Base-by-base conservation (phyloP, 2,797 vertebrate species). In the Scarus forsteni region DNA sequence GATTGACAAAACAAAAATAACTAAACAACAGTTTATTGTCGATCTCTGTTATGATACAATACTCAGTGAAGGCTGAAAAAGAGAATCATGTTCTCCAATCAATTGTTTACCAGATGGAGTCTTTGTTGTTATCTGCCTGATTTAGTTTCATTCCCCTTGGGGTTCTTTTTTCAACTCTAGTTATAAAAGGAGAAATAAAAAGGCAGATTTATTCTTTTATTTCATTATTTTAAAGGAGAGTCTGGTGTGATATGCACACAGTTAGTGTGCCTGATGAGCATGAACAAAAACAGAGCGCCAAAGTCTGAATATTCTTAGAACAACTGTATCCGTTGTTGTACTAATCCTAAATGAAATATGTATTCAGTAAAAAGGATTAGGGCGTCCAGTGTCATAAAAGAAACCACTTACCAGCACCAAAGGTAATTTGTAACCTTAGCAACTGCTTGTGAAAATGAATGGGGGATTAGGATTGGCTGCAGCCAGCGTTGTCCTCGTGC, bases 401-500 rank as follows among this genome's bases (percentile, higher is more conserved):
- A 94, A 96, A 96, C 96, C 95, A 95, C 96, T 97, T 97, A 97
- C 95, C 94, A 94, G 90, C 90, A 95, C 95, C 91, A 95, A 94
- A 95, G 95, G 95, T 95, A 96, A 98, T 98, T 97, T 97, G 96
- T 98, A 96, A 96, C 97, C 96, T 95, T 97, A 97, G 96, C 94
- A 97, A 98, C 91, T 86, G 90, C 96, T 95, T 94, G 94, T 96
- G 95, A 90, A 96, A 96, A 96, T 95, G 95, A 92, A 92, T 89
- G 89, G 87, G 94, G 96, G 96, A 96, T 97, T 96, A 90, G 94
- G 94, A 95, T 92, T 91, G 89, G 87, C 94, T 94, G 93, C 90
- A 92, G 93, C 94, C 94, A 93, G 91, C 84, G 94, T 90, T 86
- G 94, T 94, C 93, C 95, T 96, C 91, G 76, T 93, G 91, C 92